Evolutionary conservation across 1,140 invertebrate genomes (phyloP).

Genomic region (Ceratina japonica): DNA sequence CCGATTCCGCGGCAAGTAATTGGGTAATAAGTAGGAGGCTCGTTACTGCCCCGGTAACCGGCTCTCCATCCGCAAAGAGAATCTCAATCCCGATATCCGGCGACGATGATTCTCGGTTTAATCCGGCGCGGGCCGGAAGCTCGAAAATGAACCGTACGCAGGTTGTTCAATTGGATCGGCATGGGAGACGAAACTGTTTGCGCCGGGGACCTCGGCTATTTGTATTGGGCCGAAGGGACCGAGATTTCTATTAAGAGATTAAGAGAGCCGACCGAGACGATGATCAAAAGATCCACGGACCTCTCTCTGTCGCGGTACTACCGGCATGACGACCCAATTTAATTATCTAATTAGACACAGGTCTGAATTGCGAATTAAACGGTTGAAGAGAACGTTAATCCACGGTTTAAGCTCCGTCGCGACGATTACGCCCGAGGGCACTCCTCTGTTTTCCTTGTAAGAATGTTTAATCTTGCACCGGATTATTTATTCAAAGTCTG

Average conservation of each 20-base stretch:
- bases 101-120: too few relatives aligned
- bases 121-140: too few relatives aligned
- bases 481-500: not conserved
- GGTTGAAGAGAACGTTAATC: conserved; percentile 36
- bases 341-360: conserved; percentile 45
- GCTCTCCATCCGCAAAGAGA: not conserved
- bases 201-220: not conserved
- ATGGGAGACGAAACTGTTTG: not conserved
- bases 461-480: not conserved
- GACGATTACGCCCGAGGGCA: not conserved
- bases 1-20: conserved; percentile 3
- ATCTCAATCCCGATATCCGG: not conserved
- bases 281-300: conserved; percentile 32
- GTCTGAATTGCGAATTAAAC: conserved; percentile 34
- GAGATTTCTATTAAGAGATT: conserved; percentile 26
- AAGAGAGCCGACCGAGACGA: not conserved
- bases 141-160: not conserved
- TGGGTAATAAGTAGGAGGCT: conserved; percentile 12
- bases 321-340: conserved; percentile 28
- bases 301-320: conserved; percentile 11
- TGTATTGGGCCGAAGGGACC: not conserved
- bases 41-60: not conserved
- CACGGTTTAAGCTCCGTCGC: conserved; percentile 26
- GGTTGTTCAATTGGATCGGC: not conserved
- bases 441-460: not conserved